A percentile compares a stretch with the other conserved stretches of the same genome.
phyloP scores from a whole-genome alignment of 2,113 vertebrate genomes.

The Danio rerio region DNA sequence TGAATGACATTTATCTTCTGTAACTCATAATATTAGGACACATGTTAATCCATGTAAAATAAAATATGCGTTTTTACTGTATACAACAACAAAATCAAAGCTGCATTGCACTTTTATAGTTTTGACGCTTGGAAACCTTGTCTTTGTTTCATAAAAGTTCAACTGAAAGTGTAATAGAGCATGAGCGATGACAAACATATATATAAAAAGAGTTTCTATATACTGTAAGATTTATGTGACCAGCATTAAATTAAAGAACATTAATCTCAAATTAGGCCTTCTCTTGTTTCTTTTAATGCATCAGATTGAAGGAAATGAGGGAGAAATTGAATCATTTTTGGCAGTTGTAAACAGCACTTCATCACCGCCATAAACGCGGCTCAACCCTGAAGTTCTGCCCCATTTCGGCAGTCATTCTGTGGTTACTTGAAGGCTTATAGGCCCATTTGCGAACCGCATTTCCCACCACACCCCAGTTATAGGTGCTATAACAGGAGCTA shows the following conservation, averaged over 20 bases:
- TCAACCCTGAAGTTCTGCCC: conserved; percentile 31
- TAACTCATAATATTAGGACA: no score
- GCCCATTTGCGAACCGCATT: conserved; percentile 61
- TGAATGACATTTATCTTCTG: no score
- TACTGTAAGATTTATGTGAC: not conserved
- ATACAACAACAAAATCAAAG: no score
- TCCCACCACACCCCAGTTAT: conserved; percentile 47
- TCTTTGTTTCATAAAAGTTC: not conserved
- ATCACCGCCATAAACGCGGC: conserved; percentile 32
- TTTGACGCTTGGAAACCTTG: no score
- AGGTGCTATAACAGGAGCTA: conserved; percentile 69
- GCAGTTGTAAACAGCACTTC: conserved; percentile 40
- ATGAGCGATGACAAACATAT: not conserved
- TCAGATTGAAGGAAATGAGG: conserved; percentile 5
- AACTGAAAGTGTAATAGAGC: not conserved
- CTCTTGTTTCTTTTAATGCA: not conserved
- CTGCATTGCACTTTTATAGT: no score
- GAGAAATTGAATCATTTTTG: conserved; percentile 17
- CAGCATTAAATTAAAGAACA: not conserved
- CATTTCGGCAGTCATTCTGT: conserved; percentile 41
- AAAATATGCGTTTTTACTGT: not conserved
- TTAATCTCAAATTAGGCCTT: not conserved
- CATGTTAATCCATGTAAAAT: no score
- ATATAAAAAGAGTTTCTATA: not conserved
- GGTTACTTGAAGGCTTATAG: conserved; percentile 43